These are phyloP conservation scores for Limanda limanda DNA, from an alignment of 2,113 vertebrate species.

Conservation along the genomic window DNA sequence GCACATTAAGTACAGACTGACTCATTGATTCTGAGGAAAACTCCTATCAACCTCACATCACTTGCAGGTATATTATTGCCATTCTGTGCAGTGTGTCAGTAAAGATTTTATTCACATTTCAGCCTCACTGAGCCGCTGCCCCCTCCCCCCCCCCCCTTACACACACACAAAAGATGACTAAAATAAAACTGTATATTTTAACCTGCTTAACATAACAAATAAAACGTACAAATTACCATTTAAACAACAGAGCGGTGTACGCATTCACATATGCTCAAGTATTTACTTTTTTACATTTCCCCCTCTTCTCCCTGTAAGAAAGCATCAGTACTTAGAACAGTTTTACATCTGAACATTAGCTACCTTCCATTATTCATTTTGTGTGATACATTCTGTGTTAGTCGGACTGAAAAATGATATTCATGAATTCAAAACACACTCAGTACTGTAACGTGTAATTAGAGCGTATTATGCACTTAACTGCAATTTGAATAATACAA, in stretches of 20 bases:
- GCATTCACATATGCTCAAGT: slow-evolving; percentile 20
- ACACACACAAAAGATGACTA: neutral
- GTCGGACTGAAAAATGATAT: slow-evolving; percentile 63
- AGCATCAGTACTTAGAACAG: neutral
- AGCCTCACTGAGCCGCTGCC: neutral
- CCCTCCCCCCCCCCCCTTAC: neutral
- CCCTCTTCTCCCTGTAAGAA: slow-evolving; percentile 7
- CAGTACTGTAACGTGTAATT: slow-evolving; percentile 69
- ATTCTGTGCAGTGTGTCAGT: slow-evolving; percentile 26
- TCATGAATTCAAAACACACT: slow-evolving; percentile 70
- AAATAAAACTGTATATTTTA: slow-evolving; percentile 21
- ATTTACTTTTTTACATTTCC: slow-evolving; percentile 11
- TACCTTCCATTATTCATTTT: slow-evolving; percentile 60
- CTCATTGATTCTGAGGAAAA: slow-evolving; percentile 42
- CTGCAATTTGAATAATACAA: slow-evolving; percentile 76
- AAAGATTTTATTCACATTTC: slow-evolving; percentile 33
- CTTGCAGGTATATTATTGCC: slow-evolving; percentile 20
- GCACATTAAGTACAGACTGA: slow-evolving; percentile 1
- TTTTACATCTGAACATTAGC: slow-evolving; percentile 55
- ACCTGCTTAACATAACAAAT: slow-evolving; percentile 34
- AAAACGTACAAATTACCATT: slow-evolving; percentile 35
- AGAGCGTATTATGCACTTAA: slow-evolving; percentile 75
- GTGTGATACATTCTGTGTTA: slow-evolving; percentile 55
- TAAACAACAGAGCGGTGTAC: slow-evolving; percentile 12
- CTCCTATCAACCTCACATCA: slow-evolving; percentile 20